Conservation (phyloP, 2,888 invertebrate species). For the Rapana venosa region DNA sequence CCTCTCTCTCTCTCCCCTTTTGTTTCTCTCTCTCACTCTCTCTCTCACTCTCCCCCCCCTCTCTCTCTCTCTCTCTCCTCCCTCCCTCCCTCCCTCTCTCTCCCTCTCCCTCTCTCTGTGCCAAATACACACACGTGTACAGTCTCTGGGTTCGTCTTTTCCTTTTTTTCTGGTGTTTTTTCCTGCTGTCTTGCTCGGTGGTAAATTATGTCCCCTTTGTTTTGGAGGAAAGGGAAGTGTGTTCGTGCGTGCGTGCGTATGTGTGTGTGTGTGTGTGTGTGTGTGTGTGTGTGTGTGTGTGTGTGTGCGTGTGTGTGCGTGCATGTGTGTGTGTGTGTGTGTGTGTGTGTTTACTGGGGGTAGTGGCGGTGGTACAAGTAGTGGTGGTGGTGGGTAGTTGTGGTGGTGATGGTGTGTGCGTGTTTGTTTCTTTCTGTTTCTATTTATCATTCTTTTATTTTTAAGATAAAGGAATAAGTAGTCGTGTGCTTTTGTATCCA, state of each 20-base stretch:
- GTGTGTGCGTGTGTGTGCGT: slow-evolving; percentile 6
- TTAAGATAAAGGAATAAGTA: too few relatives aligned
- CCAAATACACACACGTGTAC: too few relatives aligned
- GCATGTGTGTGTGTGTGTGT: neutral
- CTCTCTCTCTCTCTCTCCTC: slow-evolving; percentile 18
- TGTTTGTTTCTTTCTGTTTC: neutral
- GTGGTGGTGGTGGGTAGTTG: neutral
- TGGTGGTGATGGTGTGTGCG: neutral
- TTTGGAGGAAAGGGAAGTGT: too few relatives aligned
- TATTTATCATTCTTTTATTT: neutral
- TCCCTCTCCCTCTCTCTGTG: too few relatives aligned
- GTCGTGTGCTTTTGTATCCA: too few relatives aligned
- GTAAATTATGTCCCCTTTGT: too few relatives aligned
- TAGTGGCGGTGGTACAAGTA: neutral
- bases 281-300: slow-evolving; percentile 18
- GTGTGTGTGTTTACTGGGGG: neutral
- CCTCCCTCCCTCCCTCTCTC: neutral
- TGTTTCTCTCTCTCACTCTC: slow-evolving; percentile 7
- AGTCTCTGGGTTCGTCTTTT: too few relatives aligned
- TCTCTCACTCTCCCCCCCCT: slow-evolving; percentile 18
- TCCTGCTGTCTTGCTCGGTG: too few relatives aligned
- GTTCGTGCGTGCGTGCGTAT: neutral
- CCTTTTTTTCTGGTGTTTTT: too few relatives aligned
- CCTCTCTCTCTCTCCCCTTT: too few relatives aligned
- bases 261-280: slow-evolving; percentile 18